Conservation (phyloP, 2,888 invertebrate genomes). For the Drosophila greeni region DNA sequence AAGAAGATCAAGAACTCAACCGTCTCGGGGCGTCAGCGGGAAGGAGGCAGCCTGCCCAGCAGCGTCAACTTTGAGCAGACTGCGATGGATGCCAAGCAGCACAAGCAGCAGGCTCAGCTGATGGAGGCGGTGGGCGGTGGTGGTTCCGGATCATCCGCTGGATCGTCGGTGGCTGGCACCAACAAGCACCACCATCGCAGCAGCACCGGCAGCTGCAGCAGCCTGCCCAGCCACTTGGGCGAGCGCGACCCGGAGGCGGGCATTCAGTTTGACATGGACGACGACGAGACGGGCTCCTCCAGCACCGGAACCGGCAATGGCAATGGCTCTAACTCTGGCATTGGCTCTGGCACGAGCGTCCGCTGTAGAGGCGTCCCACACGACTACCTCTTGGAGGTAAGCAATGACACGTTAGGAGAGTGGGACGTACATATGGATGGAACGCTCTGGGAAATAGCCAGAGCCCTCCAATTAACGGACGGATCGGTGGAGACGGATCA, state of each 20-base stretch:
- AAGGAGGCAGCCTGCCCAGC: conserved; percentile 83
- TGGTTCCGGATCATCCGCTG: not conserved
- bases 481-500: not conserved
- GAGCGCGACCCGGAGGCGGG: conserved; percentile 45
- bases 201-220: conserved; percentile 42
- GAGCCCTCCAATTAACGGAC: conserved; percentile 1
- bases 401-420: conserved; percentile 23
- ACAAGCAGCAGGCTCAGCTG: conserved; percentile 37
- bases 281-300: conserved; percentile 20
- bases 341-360: not conserved
- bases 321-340: no score
- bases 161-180: not conserved
- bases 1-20: conserved; percentile 65
- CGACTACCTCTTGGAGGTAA: conserved; percentile 57
- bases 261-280: conserved; percentile 47
- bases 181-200: conserved; percentile 13
- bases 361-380: conserved; percentile 18
- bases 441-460: conserved; percentile 24
- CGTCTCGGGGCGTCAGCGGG: conserved; percentile 81
- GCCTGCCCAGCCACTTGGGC: conserved; percentile 45
- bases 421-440: conserved; percentile 41
- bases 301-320: not conserved
- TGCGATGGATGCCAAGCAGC: conserved; percentile 55
- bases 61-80: conserved; percentile 78
- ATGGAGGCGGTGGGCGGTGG: conserved; percentile 5